Percentiles rank a stretch among this genome's conserved stretches.
These are phyloP conservation scores for Hofmannophila pseudospretella DNA, from an alignment of 2,888 invertebrate genomes.

Conservation along the genomic window DNA sequence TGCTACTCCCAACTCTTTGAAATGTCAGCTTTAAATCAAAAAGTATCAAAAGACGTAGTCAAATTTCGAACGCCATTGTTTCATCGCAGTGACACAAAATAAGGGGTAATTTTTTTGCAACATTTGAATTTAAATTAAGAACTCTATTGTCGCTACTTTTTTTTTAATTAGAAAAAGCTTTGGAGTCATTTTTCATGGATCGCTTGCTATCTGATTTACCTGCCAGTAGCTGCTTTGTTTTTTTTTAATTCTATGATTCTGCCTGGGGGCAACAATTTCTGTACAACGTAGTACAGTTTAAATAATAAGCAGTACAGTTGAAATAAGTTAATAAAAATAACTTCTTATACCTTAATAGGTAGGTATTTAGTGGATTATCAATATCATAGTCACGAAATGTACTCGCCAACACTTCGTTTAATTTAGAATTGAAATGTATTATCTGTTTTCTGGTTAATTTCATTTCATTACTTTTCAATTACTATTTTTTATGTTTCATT, in stretches of 20 bases:
- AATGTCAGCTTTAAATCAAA: conserved; percentile 65
- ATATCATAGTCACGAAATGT: no score
- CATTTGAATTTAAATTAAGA: conserved; percentile 64
- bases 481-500: no score
- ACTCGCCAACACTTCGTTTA: no score
- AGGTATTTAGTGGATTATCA: no score
- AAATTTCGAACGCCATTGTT: conserved; percentile 64
- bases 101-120: conserved; percentile 53
- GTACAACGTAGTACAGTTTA: neutral
- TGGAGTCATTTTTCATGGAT: conserved; percentile 76
- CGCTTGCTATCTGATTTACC: conserved; percentile 73
- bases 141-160: conserved; percentile 58
- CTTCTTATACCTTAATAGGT: no score
- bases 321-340: no score
- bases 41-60: conserved; percentile 59
- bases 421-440: no score
- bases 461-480: no score
- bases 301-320: neutral
- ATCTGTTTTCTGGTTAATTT: no score
- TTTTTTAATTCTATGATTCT: conserved; percentile 25
- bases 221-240: conserved; percentile 45
- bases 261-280: neutral
- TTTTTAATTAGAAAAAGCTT: conserved; percentile 61
- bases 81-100: conserved; percentile 55
- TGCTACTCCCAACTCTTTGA: conserved; percentile 43